These are phyloP conservation scores for Galeruca laticollis DNA, from an alignment of 2,888 invertebrate species.

Conservation along the genomic window DNA sequence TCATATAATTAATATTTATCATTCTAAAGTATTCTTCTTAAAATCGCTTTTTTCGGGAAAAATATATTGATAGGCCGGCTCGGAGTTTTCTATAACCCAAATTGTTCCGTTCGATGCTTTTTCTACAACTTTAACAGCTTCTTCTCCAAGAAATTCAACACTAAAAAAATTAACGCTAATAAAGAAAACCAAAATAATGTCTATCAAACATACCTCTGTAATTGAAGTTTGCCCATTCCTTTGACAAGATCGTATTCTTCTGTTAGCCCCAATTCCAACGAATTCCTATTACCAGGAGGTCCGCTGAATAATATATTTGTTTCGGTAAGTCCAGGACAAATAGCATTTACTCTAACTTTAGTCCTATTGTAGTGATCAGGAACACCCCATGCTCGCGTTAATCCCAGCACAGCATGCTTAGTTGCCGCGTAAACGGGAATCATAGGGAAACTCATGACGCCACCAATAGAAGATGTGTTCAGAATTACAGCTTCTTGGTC, in stretches of 20 bases:
- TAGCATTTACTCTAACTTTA: slow-evolving; percentile 68
- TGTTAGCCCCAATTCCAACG: not conserved
- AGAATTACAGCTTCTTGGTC: slow-evolving; percentile 47
- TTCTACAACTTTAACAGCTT: too few relatives aligned
- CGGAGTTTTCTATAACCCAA: too few relatives aligned
- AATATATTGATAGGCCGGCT: too few relatives aligned
- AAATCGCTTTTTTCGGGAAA: too few relatives aligned
- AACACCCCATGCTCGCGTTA: slow-evolving; percentile 45
- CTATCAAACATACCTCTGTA: slow-evolving; percentile 10
- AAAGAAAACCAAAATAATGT: too few relatives aligned
- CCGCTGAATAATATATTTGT: slow-evolving; percentile 5
- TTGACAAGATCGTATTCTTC: slow-evolving; percentile 1
- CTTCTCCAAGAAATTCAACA: too few relatives aligned
- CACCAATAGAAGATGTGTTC: slow-evolving; percentile 45
- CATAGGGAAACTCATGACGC: slow-evolving; percentile 14
- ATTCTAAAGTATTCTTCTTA: too few relatives aligned
- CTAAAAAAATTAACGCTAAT: too few relatives aligned
- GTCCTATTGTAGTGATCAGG: slow-evolving; percentile 60
- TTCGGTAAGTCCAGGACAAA: slow-evolving; percentile 68
- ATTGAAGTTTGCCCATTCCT: too few relatives aligned
- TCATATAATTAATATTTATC: too few relatives aligned
- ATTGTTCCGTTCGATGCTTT: too few relatives aligned
- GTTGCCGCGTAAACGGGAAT: slow-evolving; percentile 45
- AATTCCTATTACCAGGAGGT: not conserved
- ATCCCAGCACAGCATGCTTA: slow-evolving; percentile 46